phyloP scores from a whole-genome alignment of 1,140 invertebrate species.

The Pinna nobilis region DNA sequence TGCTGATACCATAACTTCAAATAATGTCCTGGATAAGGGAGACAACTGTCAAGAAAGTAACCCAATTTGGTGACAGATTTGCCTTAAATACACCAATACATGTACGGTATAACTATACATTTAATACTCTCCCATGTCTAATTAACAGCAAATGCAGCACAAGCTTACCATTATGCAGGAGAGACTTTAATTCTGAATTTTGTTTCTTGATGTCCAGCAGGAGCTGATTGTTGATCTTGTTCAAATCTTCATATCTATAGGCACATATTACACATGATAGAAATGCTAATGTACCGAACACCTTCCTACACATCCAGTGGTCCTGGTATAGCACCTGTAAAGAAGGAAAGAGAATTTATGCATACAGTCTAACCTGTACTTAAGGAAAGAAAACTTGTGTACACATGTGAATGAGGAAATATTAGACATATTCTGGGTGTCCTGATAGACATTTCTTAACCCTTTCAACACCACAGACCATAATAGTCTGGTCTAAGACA shows the following conservation, averaged over 20 bases:
- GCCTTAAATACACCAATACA: too few relatives aligned
- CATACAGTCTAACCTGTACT: not conserved
- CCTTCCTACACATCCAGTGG: constrained; percentile 67
- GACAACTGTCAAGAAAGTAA: too few relatives aligned
- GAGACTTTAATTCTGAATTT: constrained; percentile 62
- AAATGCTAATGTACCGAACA: constrained; percentile 51
- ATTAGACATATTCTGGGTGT: not conserved
- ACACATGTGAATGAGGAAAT: not conserved
- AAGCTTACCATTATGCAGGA: not conserved
- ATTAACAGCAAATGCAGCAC: not conserved
- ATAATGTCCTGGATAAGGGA: too few relatives aligned
- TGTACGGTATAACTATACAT: not conserved
- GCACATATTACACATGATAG: constrained; percentile 57
- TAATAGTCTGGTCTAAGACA: too few relatives aligned
- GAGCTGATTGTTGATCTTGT: constrained; percentile 69
- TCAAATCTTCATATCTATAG: constrained; percentile 69
- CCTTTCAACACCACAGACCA: too few relatives aligned
- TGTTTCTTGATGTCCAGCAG: constrained; percentile 71
- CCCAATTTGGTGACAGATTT: too few relatives aligned
- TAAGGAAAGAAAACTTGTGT: not conserved
- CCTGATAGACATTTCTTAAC: too few relatives aligned
- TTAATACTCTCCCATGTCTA: not conserved
- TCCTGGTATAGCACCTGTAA: constrained; percentile 64
- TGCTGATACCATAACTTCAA: too few relatives aligned
- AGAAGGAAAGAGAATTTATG: constrained; percentile 4